Conservation (phyloP, 2,797 vertebrate genomes). For the Amblyraja radiata region DNA sequence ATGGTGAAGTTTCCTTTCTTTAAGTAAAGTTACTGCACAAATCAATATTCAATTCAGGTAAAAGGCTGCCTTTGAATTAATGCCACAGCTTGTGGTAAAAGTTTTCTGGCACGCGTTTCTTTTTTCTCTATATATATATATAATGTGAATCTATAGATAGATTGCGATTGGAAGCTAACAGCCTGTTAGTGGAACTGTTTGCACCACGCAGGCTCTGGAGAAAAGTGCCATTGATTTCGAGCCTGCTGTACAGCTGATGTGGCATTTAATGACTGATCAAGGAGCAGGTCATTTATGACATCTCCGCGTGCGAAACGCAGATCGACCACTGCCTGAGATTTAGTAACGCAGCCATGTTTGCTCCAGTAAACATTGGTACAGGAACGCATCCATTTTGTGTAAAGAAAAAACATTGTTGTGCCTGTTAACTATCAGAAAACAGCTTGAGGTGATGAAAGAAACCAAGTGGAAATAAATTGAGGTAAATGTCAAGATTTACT, state of each 20-base stretch:
- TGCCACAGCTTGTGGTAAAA: not conserved
- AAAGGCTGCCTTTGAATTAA: not conserved
- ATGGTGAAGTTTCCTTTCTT: not conserved
- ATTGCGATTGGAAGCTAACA: not conserved
- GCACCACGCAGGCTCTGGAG: no score
- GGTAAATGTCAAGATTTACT: not conserved
- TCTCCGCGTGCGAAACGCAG: not conserved
- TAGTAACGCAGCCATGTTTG: not conserved
- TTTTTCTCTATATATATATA: not conserved
- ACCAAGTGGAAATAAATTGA: not conserved
- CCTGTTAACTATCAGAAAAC: not conserved
- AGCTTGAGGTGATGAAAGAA: not conserved
- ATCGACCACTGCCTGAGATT: not conserved
- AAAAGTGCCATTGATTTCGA: not conserved
- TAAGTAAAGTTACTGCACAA: not conserved
- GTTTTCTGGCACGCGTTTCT: not conserved
- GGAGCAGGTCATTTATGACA: not conserved
- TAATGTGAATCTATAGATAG: no score
- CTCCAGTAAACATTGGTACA: not conserved
- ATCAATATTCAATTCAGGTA: slow-evolving; percentile 19
- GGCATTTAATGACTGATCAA: not conserved
- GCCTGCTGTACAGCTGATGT: not conserved
- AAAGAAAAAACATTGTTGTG: not conserved
- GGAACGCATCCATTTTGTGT: not conserved
- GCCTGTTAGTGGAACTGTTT: no score